phyloP scores from a whole-genome alignment of 2,797 vertebrate species.

The Pangasius mekongensis region DNA sequence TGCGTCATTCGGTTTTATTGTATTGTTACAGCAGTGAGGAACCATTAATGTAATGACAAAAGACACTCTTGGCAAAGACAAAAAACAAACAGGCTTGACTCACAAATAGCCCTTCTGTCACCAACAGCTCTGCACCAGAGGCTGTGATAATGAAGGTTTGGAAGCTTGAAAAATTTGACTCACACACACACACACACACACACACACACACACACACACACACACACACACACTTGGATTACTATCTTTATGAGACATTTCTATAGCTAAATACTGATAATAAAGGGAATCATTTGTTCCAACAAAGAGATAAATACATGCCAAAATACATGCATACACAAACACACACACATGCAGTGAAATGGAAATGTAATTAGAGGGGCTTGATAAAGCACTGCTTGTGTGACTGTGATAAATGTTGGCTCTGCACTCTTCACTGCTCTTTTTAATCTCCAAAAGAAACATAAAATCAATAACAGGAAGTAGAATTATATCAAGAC shows the following conservation, averaged over 20 bases:
- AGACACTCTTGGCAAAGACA: constrained; percentile 31
- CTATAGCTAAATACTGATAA: background rate
- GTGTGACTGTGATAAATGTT: constrained; percentile 20
- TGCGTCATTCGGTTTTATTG: constrained; percentile 57
- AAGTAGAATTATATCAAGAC: background rate
- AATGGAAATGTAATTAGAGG: constrained; percentile 27
- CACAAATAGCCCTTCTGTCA: constrained; percentile 27
- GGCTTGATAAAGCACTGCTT: constrained; percentile 8
- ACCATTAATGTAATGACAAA: constrained; percentile 41
- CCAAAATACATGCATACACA: background rate
- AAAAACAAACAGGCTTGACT: constrained; percentile 39
- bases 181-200: background rate
- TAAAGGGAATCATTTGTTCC: background rate
- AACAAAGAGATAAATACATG: background rate
- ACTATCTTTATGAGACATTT: background rate
- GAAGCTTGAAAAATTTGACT: background rate
- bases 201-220: background rate
- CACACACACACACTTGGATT: background rate
- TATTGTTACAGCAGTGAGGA: constrained; percentile 60
- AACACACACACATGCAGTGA: background rate
- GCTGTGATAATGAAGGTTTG: background rate
- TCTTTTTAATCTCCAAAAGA: constrained; percentile 5
- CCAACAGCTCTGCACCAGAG: background rate
- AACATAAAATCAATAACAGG: constrained; percentile 26
- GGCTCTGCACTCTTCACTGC: background rate